Evolutionary conservation across 2,888 invertebrate species (phyloP).

Genomic region (Ophonus ardosiacus): DNA sequence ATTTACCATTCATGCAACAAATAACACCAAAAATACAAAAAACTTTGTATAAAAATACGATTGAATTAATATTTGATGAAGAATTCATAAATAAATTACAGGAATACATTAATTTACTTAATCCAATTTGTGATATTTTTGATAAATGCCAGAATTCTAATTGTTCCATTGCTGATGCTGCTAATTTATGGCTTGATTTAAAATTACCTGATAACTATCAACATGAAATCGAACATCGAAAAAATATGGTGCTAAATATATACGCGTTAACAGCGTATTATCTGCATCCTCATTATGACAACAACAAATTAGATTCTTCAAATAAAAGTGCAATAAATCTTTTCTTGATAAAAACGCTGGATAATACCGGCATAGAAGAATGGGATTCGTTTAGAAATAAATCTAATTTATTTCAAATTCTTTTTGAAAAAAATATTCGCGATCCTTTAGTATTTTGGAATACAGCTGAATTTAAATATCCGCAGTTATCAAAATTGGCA

Average conservation of each 20-base stretch:
- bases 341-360: constrained; percentile 55
- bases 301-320: constrained; percentile 15
- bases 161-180: constrained; percentile 60
- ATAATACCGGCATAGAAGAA: constrained; percentile 56
- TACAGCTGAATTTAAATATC: constrained; percentile 32
- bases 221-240: constrained; percentile 7
- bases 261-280: constrained; percentile 55
- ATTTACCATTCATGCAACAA: constrained; percentile 21
- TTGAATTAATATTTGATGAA: constrained; percentile 61
- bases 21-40: constrained; percentile 13
- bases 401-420: constrained; percentile 24
- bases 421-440: constrained; percentile 34
- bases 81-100: constrained; percentile 52
- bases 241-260: constrained; percentile 22
- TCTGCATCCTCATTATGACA: constrained; percentile 20
- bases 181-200: constrained; percentile 60
- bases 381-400: constrained; percentile 37
- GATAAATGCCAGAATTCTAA: constrained; percentile 36
- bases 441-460: constrained; percentile 24
- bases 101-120: constrained; percentile 47
- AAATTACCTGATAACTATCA: constrained; percentile 43
- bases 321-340: constrained; percentile 24
- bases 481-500: constrained; percentile 54
- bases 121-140: constrained; percentile 52
- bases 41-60: constrained; percentile 1